Evolutionary conservation across 1,140 invertebrate species (phyloP).

Genomic region (Zelostemma sp.): DNA sequence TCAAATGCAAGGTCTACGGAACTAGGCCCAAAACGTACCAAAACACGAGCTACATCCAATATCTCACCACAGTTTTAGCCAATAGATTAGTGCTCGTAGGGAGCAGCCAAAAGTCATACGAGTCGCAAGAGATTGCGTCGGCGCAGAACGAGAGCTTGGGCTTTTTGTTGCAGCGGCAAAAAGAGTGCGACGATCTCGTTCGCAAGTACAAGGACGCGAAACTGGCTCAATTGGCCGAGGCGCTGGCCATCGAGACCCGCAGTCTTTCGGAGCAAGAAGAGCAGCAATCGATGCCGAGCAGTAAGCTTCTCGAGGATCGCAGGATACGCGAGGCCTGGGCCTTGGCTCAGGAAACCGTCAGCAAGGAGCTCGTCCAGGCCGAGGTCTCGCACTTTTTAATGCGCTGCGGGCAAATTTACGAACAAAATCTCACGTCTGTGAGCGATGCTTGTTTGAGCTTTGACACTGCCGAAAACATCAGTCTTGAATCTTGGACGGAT

Average conservation of each 20-base stretch:
- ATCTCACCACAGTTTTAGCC: constrained; percentile 75
- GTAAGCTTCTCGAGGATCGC: constrained; percentile 64
- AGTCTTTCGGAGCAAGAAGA: constrained; percentile 67
- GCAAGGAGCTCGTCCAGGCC: constrained; percentile 78
- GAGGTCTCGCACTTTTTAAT: constrained; percentile 80
- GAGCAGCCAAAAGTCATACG: constrained; percentile 32
- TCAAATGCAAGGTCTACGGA: constrained; percentile 76
- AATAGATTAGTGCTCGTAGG: constrained; percentile 71
- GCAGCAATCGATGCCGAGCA: constrained; percentile 60
- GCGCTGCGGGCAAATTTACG: constrained; percentile 76
- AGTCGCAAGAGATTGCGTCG: constrained; percentile 50
- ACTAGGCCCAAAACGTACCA: constrained; percentile 70
- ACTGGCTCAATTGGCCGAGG: constrained; percentile 76
- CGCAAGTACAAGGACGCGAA: constrained; percentile 78
- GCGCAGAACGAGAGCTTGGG: constrained; percentile 68
- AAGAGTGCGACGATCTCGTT: constrained; percentile 73
- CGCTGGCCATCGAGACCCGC: constrained; percentile 76
- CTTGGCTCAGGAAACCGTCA: constrained; percentile 78
- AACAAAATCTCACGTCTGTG: constrained; percentile 69
- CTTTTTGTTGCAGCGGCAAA: constrained; percentile 73
- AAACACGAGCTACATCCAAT: constrained; percentile 73
- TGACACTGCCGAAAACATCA: constrained; percentile 74
- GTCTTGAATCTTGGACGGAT: constrained; percentile 78
- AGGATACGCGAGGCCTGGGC: constrained; percentile 77
- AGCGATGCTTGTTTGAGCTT: constrained; percentile 70